These are phyloP conservation scores for Melipona quadrifasciata DNA, from an alignment of 1,140 invertebrate genomes.

Conservation along the genomic window DNA sequence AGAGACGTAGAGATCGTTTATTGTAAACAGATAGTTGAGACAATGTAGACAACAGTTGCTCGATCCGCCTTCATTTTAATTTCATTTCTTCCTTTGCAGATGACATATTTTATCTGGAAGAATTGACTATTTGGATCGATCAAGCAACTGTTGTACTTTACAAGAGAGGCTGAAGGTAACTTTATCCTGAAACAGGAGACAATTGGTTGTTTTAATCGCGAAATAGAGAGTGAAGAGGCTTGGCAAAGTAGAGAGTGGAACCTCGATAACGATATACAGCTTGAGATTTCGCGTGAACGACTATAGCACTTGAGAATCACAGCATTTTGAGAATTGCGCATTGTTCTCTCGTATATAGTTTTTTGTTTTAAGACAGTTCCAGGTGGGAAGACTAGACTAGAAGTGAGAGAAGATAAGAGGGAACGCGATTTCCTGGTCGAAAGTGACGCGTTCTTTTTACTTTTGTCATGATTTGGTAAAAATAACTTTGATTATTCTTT, in stretches of 20 bases:
- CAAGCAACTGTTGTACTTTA: conserved; percentile 17
- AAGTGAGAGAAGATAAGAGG: conserved; percentile 24
- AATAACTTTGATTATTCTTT: neutral
- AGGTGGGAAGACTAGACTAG: conserved; percentile 46
- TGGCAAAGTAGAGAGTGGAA: conserved; percentile 1
- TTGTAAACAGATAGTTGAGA: conserved; percentile 32
- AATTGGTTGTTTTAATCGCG: conserved; percentile 8
- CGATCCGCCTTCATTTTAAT: neutral
- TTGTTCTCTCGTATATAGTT: neutral
- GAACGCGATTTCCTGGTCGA: neutral
- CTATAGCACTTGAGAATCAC: conserved; percentile 47
- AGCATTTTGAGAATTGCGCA: conserved; percentile 18
- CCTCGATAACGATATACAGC: neutral
- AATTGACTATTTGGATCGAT: neutral
- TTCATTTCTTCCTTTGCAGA: neutral
- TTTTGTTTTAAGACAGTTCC: neutral
- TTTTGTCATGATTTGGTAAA: neutral
- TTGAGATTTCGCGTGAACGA: neutral
- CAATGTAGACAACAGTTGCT: neutral
- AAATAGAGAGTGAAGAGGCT: neutral
- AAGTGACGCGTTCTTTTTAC: conserved; percentile 5
- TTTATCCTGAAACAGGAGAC: conserved; percentile 4
- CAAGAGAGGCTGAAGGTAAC: conserved; percentile 8
- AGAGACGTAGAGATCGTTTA: conserved; percentile 34
- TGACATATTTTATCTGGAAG: neutral